These are phyloP conservation scores for Coptotermes formosanus DNA, from an alignment of 1,140 invertebrate genomes.

Conservation along the genomic window DNA sequence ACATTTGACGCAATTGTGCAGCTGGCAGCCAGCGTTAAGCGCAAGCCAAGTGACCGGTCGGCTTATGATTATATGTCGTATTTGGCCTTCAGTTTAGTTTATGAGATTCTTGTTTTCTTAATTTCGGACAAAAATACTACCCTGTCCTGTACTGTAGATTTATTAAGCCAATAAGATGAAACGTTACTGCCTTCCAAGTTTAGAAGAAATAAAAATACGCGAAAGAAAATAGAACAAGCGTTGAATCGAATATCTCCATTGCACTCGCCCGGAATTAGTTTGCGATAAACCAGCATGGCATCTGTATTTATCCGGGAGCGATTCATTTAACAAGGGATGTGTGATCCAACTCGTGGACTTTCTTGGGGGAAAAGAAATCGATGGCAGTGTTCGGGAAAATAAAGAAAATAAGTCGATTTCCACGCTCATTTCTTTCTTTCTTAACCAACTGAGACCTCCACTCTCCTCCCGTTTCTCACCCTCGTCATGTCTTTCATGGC, in stretches of 20 bases:
- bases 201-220: neutral
- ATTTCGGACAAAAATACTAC: too few relatives aligned
- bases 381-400: neutral
- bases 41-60: too few relatives aligned
- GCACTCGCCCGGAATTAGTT: neutral
- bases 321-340: neutral
- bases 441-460: neutral
- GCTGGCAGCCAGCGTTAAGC: too few relatives aligned
- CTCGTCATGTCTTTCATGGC: neutral
- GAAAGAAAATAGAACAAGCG: neutral
- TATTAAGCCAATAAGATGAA: neutral
- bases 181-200: neutral
- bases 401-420: constrained; percentile 2
- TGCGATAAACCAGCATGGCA: neutral
- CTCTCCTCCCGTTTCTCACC: neutral
- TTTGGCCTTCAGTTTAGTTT: too few relatives aligned
- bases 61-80: too few relatives aligned
- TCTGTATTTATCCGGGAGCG: neutral
- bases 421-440: neutral
- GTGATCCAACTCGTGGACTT: neutral
- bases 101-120: too few relatives aligned
- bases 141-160: neutral
- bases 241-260: neutral
- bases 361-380: neutral
- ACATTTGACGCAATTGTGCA: too few relatives aligned